Evolutionary conservation across 2,888 invertebrate species (phyloP), one percentile per base, ranked within the genome.

Genomic region (Catocala nupta): DNA sequence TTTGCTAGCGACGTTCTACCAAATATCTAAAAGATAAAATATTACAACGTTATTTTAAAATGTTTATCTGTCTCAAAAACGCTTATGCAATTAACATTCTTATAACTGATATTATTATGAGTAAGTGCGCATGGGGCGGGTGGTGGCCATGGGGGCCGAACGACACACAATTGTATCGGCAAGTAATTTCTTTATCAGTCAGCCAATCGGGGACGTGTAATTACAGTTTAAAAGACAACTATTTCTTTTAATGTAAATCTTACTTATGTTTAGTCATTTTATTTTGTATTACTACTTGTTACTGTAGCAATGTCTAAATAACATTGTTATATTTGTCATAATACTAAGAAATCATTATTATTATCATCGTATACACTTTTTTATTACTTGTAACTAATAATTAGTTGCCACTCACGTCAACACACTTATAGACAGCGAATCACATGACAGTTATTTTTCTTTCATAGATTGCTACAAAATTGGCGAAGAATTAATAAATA

Each of bases 71-170:
- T 59, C 64, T 62, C 47, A 50, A 64, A 75, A 76, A 83, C 84
- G 85, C 85, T 86, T 88, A 75, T 65, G 89, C 85, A 89, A 92
- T 92, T 91, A 92, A 91, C 92, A 92, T 92, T 92, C 90, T 87
- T 84, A 84, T 81, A 78, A 75, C 72, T 73, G 78, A 82, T 84
- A 82, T 77, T 69, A 70, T 75, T 71, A 63, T 70, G 52, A 53
- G 59, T 55, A 47, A 11, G 44, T 13, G 56, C 43, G 56, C 50
- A 63, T 57, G 10, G 36, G 13, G 61, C 50, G 53, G 47, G 58
- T 62, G 48, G 53, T 44, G 12, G 44, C 13, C 33, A 58, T 54
- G 9, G 44, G 49, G 49, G 51, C 39, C 65, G 63, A 73, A 62
- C 49, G 59, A 68, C 57, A 55, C 50, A 67, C 63, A 61, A 63